Percentiles rank a stretch among this genome's conserved stretches.
phyloP scores from a whole-genome alignment of 1,140 invertebrate species.

The Anthonomus grandis region DNA sequence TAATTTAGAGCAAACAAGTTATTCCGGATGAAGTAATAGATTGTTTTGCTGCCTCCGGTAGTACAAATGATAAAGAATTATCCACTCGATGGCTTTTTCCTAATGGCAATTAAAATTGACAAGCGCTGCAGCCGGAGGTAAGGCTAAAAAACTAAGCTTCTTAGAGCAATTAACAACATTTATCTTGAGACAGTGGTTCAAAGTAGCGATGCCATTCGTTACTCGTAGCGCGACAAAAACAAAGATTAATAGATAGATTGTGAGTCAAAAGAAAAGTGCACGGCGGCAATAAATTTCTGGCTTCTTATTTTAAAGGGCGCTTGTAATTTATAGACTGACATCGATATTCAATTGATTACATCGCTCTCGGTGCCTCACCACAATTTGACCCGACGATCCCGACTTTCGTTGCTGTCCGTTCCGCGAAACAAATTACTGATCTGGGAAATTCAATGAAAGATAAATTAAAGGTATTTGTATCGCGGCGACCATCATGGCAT shows the following conservation, averaged over 20 bases:
- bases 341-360: slow-evolving; percentile 23
- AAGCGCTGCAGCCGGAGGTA: too few species aligned
- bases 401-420: slow-evolving; percentile 17
- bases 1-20: too few species aligned
- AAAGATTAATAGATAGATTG: slow-evolving; percentile 23
- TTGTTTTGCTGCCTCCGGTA: too few species aligned
- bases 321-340: slow-evolving; percentile 22
- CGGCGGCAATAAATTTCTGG: slow-evolving; percentile 18
- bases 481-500: slow-evolving; percentile 5
- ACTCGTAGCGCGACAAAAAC: neutral
- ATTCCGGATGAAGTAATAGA: too few species aligned
- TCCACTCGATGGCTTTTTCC: too few species aligned
- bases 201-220: neutral
- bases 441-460: slow-evolving; percentile 20
- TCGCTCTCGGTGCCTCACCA: slow-evolving; percentile 15
- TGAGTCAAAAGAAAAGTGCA: slow-evolving; percentile 15
- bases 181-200: neutral
- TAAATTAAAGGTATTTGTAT: slow-evolving; percentile 21
- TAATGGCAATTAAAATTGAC: too few species aligned
- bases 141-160: too few species aligned
- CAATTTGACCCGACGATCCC: slow-evolving; percentile 15
- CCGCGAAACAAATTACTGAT: slow-evolving; percentile 16
- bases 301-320: slow-evolving; percentile 22
- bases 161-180: too few species aligned
- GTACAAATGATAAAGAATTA: too few species aligned